These are phyloP conservation scores for Allolobophora icterica DNA, from an alignment of 2,888 invertebrate species.

Conservation along the genomic window DNA sequence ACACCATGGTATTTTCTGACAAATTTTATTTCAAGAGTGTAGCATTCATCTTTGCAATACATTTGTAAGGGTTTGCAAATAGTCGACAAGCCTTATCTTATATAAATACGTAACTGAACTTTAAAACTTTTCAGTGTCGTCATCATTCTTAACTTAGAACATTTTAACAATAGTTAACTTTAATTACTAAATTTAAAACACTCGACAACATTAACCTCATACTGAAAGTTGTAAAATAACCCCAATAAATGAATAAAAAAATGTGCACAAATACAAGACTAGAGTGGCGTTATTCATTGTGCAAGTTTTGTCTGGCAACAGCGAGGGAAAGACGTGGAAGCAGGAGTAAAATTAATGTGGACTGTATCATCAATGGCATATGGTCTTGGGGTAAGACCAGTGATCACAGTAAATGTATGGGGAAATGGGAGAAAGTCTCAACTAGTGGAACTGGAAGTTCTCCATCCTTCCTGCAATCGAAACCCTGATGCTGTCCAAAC, in stretches of 20 bases:
- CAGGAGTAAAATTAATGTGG: background rate
- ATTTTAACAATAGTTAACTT: too few relatives aligned
- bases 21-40: background rate
- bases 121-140: background rate
- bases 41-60: background rate
- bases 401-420: too few relatives aligned
- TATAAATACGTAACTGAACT: background rate
- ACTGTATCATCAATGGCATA: background rate
- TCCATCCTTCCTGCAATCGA: too few relatives aligned
- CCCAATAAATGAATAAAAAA: background rate
- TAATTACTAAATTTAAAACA: background rate
- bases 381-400: too few relatives aligned
- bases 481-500: too few relatives aligned
- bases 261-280: background rate
- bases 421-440: too few relatives aligned
- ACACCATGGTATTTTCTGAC: background rate
- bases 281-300: background rate
- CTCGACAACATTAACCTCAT: background rate
- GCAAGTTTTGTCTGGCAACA: background rate
- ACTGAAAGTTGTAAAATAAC: constrained; percentile 3
- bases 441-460: too few relatives aligned
- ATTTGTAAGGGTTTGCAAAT: background rate
- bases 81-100: background rate
- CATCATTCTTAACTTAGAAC: background rate
- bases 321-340: background rate